A percentile compares a stretch with the other conserved stretches of the same genome.
Conservation (phyloP, 2,888 invertebrate genomes). For the Apodemia duryi region DNA sequence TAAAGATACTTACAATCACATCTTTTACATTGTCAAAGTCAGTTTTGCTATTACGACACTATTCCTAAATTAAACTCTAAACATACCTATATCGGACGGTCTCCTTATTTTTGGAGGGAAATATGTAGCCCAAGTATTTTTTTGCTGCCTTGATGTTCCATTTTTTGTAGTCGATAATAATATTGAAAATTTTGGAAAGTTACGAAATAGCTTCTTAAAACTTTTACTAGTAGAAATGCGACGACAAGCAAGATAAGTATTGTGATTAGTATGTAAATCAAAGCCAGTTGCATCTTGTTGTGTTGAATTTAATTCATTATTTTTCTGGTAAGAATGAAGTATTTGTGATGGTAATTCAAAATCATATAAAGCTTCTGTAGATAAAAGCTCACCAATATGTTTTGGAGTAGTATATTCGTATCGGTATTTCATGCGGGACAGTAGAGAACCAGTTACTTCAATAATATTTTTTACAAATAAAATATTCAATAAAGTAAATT, state of each 20-base stretch:
- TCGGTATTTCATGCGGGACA: slow-evolving; percentile 31
- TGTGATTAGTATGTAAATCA: background rate
- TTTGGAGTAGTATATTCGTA: slow-evolving; percentile 31
- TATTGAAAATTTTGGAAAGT: background rate
- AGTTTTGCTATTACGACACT: no score
- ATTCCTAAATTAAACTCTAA: background rate
- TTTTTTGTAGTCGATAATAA: background rate
- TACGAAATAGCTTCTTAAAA: no score
- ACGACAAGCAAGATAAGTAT: background rate
- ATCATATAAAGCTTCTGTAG: slow-evolving; percentile 29
- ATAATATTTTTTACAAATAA: slow-evolving; percentile 2
- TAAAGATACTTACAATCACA: no score
- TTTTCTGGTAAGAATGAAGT: background rate
- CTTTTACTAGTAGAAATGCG: background rate
- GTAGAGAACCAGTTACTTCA: slow-evolving; percentile 23
- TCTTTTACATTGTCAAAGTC: no score
- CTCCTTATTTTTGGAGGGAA: background rate
- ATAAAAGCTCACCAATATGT: slow-evolving; percentile 4
- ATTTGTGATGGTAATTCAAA: slow-evolving; percentile 22
- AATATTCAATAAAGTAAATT: background rate
- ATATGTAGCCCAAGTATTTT: background rate
- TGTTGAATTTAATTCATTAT: slow-evolving; percentile 6
- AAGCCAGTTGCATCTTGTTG: slow-evolving; percentile 9
- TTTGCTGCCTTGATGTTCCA: background rate
- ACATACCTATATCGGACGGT: background rate